Percentiles rank a stretch among this genome's conserved stretches.
phyloP scores from a whole-genome alignment of 2,113 vertebrate species.

The Platysteira castanea region DNA sequence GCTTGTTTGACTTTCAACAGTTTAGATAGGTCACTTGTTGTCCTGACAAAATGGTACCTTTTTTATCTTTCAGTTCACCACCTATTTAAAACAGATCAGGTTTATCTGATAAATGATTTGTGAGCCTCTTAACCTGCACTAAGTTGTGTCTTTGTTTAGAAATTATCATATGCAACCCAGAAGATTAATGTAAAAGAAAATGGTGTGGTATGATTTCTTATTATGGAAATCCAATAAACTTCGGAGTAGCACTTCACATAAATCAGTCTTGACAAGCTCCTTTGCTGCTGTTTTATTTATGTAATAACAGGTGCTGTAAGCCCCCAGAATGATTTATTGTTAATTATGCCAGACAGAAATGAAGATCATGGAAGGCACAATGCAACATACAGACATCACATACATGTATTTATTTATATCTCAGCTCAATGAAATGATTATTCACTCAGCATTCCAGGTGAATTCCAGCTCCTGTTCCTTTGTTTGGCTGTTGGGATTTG shows the following conservation, averaged over 20 bases:
- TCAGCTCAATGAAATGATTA: not conserved
- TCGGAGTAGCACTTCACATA: slow-evolving; percentile 56
- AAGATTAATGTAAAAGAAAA: slow-evolving; percentile 45
- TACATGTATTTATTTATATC: not conserved
- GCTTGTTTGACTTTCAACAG: not conserved
- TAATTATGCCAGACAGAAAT: slow-evolving; percentile 56
- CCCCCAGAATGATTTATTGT: slow-evolving; percentile 48
- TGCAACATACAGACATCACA: not conserved
- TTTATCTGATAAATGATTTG: not conserved
- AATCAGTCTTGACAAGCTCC: slow-evolving; percentile 62
- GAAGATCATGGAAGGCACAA: not conserved
- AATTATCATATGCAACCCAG: not conserved
- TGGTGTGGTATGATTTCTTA: slow-evolving; percentile 57
- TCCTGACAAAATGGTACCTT: not conserved
- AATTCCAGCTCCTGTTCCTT: not conserved
- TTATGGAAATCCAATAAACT: slow-evolving; percentile 70
- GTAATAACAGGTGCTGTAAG: slow-evolving; percentile 44
- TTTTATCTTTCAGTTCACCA: not conserved
- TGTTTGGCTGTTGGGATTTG: not conserved
- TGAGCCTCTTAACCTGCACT: not conserved
- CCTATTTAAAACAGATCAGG: not conserved
- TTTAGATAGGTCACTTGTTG: not conserved
- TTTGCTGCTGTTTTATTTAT: slow-evolving; percentile 69
- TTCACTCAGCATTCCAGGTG: not conserved
- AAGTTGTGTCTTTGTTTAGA: slow-evolving; percentile 15